Evolutionary conservation across 2,113 vertebrate species (phyloP), one percentile per base, ranked within the genome.

Genomic region (Ia io): DNA sequence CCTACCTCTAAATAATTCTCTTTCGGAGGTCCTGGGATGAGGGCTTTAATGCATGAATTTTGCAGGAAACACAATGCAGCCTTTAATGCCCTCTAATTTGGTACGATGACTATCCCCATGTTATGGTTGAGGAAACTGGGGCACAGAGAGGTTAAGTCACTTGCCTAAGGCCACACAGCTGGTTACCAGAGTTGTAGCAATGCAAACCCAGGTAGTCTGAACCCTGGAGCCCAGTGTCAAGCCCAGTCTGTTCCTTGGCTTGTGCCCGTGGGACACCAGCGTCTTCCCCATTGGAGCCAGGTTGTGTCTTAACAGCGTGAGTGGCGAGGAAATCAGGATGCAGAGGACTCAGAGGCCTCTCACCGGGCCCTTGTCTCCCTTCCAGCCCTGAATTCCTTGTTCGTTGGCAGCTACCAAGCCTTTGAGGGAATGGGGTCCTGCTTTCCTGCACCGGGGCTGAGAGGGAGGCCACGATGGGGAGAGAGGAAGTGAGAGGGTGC

Each of bases 361-460:
- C 56, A 2, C 47, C 23, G 53, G 32, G 53, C 32, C 9, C 32
- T 56, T 70, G 47, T 40, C 25, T 56, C n/a, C 11, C 22, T 11
- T 61, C 42, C 3, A 20, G 4, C 17, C 40, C 69, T 32, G 30
- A 13, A 42, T 25, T 35, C 51, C 71, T 84, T 11, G 20, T 63
- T 73, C 23, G 2, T 7, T 1, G 6, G 77, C 84, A 44, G 30
- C 61, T 42, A 37, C 59, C 61, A 20, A 63, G 16, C 42, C 51
- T n/a, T 7, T 1, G 5, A 4, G 32, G 37, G 51, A 4, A 22
- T 16, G 1, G 25, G 84, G 47, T 2, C 40, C 20, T 25, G 0
- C 20, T 18, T 40, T 44, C 14, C 47, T 59, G 25, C 32, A 17
- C 47, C 11, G 0, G 1, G 32, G 14, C 63, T 25, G 17, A n/a